Base-by-base conservation (phyloP, 2,113 vertebrate genomes). In the Pomatorhinus ruficollis region DNA sequence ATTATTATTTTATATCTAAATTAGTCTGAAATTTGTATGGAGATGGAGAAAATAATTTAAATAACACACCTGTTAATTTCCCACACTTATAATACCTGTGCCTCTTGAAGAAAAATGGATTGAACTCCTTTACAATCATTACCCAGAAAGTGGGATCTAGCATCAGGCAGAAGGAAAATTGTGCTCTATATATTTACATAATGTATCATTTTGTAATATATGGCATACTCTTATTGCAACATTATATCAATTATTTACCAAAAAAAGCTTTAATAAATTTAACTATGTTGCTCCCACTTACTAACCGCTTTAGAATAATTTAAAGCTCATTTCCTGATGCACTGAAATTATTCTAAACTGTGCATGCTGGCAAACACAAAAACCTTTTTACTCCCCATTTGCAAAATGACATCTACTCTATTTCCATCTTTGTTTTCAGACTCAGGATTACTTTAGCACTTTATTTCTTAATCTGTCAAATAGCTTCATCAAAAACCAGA, bases 391-490 rank as follows among this genome's bases (percentile, higher is more conserved):
- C 83, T 96, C 89, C 93, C 50, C 60, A 91, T 96, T 96, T 93
- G 54, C 64, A 96, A 96, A 97, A 97, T 92, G 93, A 95, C 92
- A 97, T 97, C 90, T 98, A 91, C 65, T 97, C 78, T 94, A 71
- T 96, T 97, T 97, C 56, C 79, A 94, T 95, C 96, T 97, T 94
- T 93, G 75, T 97, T 98, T 97, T 97, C 94, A 90, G 91, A 96
- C 6, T 30, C 76, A 42, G 95, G 65, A 77, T 97, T 94, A 94
- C 91, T 98, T 95, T 37, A 97, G 79, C 89, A 86, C 93, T 97
- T 97, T 95, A 96, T 97, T 97, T 95, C 87, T 94, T 94, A 81
- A 96, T 91, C 95, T 97, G 79, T 96, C 78, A 97, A 96, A 93
- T 39, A 86, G 33, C 49, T 92, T 93, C 66, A 52, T 91, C 86